These are phyloP conservation scores for Sphaeramia orbicularis DNA, from an alignment of 2,797 vertebrate species.

Conservation along the genomic window DNA sequence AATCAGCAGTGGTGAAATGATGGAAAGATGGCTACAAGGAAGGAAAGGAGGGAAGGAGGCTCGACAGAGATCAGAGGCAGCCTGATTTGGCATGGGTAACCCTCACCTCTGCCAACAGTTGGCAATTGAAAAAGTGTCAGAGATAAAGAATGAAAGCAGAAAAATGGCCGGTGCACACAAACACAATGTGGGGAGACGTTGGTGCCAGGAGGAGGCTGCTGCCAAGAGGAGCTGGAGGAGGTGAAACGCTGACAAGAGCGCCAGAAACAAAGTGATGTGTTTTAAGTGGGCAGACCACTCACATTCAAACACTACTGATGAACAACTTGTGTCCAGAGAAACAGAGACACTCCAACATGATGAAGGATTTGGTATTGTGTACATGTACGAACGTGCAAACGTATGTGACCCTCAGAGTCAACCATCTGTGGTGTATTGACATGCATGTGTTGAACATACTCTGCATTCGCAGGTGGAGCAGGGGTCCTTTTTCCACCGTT, in stretches of 20 bases:
- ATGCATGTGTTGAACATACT: slow-evolving; percentile 81
- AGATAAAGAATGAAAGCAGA: slow-evolving; percentile 49
- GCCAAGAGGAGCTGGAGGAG: slow-evolving; percentile 33
- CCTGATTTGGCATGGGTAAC: slow-evolving; percentile 21
- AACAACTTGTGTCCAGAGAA: neutral
- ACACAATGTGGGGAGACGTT: slow-evolving; percentile 4
- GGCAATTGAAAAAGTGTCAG: slow-evolving; percentile 22
- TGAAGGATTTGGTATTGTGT: neutral
- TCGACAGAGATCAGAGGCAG: slow-evolving; percentile 25
- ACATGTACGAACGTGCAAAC: neutral
- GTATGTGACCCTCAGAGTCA: neutral
- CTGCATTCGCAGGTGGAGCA: slow-evolving; percentile 94
- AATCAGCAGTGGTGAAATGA: slow-evolving; percentile 12
- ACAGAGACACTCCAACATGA: neutral
- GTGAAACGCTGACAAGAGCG: slow-evolving; percentile 2
- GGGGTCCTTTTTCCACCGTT: slow-evolving; percentile 91
- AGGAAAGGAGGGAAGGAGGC: neutral
- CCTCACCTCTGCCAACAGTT: slow-evolving; percentile 35
- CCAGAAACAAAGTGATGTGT: slow-evolving; percentile 31
- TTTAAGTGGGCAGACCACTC: slow-evolving; percentile 16
- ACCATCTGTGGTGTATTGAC: neutral
- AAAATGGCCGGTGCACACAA: slow-evolving; percentile 29
- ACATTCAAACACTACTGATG: neutral
- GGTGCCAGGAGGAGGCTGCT: slow-evolving; percentile 16
- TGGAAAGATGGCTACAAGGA: slow-evolving; percentile 5